Evolutionary conservation across 2,888 invertebrate species (phyloP).

Genomic region (Odontocerum albicorne): DNA sequence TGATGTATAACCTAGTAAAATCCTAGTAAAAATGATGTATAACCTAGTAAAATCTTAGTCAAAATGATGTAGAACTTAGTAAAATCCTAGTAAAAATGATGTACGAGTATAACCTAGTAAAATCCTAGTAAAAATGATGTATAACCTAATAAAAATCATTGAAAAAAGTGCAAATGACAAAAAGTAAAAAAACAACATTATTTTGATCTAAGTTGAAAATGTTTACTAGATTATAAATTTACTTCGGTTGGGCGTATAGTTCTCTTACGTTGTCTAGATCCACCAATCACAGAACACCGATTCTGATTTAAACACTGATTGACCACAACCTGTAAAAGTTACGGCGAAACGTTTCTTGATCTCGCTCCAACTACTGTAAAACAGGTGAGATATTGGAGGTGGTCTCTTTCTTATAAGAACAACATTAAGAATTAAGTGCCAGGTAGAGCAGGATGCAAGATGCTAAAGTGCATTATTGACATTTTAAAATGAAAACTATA

Average conservation of each 20-base stretch:
- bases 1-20: too few relatives aligned
- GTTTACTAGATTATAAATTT: slow-evolving; percentile 9
- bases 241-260: slow-evolving; percentile 15
- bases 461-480: too few relatives aligned
- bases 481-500: background rate
- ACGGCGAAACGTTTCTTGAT: slow-evolving; percentile 5
- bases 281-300: slow-evolving; percentile 19
- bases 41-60: too few relatives aligned
- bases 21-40: too few relatives aligned
- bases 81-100: too few relatives aligned
- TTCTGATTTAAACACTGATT: slow-evolving; percentile 18
- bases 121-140: too few relatives aligned
- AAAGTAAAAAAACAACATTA: background rate
- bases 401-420: too few relatives aligned
- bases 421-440: too few relatives aligned
- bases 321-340: background rate
- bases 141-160: background rate
- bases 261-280: slow-evolving; percentile 7
- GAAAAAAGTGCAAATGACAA: background rate
- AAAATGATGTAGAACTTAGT: too few relatives aligned
- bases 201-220: slow-evolving; percentile 4
- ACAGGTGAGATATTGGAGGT: too few relatives aligned
- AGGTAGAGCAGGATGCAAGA: slow-evolving; percentile 2
- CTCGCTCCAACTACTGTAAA: slow-evolving; percentile 2
- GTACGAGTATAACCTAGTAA: too few relatives aligned